Evolutionary conservation across 2,113 vertebrate species (phyloP).

Genomic region (Heliornis fulica): DNA sequence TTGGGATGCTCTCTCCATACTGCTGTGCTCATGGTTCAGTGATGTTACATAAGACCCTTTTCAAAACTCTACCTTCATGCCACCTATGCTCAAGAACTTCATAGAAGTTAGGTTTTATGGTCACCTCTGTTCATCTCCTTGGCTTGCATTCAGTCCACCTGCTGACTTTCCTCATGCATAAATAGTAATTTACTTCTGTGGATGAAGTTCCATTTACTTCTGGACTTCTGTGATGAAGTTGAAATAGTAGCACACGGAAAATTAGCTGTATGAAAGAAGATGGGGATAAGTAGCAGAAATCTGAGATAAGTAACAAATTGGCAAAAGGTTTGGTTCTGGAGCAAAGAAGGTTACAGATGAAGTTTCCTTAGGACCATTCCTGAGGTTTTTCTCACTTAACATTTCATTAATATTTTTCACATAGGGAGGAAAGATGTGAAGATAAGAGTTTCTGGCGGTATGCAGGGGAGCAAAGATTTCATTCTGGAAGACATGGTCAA

Average conservation of each 20-base stretch:
- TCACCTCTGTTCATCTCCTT: background rate
- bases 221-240: background rate
- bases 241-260: background rate
- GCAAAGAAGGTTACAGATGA: background rate
- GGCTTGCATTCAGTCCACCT: background rate
- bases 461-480: background rate
- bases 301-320: background rate
- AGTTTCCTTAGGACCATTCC: background rate
- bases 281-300: background rate
- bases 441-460: background rate
- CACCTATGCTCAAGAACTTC: background rate
- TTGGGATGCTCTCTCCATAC: background rate
- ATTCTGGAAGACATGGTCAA: background rate
- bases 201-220: no score
- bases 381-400: background rate
- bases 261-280: background rate
- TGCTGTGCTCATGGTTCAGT: background rate
- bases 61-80: background rate
- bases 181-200: no score
- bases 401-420: background rate
- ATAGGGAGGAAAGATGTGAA: background rate
- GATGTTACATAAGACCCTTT: background rate
- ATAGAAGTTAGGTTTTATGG: background rate
- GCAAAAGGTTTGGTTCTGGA: background rate
- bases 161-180: background rate